Base-by-base conservation (phyloP, 1,140 invertebrate genomes). In the Asbolus verrucosus region DNA sequence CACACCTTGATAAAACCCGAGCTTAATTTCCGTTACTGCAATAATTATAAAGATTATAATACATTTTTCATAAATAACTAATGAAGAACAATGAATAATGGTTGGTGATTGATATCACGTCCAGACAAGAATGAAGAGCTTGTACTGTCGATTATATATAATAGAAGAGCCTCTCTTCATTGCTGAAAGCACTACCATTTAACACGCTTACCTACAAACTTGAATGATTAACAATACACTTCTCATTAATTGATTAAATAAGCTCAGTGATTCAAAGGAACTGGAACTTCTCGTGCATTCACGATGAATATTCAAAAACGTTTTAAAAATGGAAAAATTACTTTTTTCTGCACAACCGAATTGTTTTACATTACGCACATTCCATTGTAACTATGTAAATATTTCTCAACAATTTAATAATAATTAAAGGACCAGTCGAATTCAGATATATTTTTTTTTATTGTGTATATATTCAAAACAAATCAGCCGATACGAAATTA, bases 401-500 rank as follows among this genome's bases (percentile, higher is more conserved):
- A 41, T 14, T 41, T 41, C 24, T 8, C n/a, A n/a, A n/a, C n/a
- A n/a, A n/a, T n/a, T n/a, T n/a, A n/a, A n/a, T n/a, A n/a, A n/a
- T n/a, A n/a, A n/a, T n/a, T n/a, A n/a, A n/a, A n/a, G n/a, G n/a
- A n/a, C n/a, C n/a, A n/a, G n/a, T n/a, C n/a, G 27, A 30, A 30
- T 8, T 4, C 4, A 30, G 27, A 4, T 30, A 5, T 30, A 8
- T 30, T 41, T 15, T 8, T 41, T 15, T 41, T 16, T 16, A 41
- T 41, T 41, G 11, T 2, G 11, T 41, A 15, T 6, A 50, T 21
- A 21, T 50, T 50, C 43, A 21, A n/a, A 50, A 50, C 18, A 50
- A 50, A 50, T 50, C 16, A 24, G 13, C 18, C 43, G 15, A 54
- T n/a, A 54, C 46, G 46, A 54, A 46, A 54, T 54, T 54, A 54